Percentiles rank a stretch among this genome's conserved stretches.
These are phyloP conservation scores for Verasper variegatus DNA, from an alignment of 2,113 vertebrate species.

Conservation along the genomic window DNA sequence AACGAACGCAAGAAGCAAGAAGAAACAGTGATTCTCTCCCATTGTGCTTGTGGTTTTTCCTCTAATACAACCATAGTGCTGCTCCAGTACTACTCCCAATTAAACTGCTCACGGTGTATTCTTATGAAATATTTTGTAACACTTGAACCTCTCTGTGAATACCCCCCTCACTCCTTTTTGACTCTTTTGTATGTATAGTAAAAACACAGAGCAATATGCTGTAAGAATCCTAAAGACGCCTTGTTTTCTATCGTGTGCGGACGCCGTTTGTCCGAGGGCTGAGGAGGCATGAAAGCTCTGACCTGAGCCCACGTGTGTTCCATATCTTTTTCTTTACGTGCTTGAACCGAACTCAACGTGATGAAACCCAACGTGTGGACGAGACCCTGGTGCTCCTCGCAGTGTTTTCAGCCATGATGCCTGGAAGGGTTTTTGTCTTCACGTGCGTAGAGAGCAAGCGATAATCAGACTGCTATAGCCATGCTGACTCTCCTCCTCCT, in stretches of 20 bases:
- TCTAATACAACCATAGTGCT: slow-evolving; percentile 54
- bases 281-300: slow-evolving; percentile 28
- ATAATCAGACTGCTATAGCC: slow-evolving; percentile 52
- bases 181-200: slow-evolving; percentile 76
- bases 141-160: slow-evolving; percentile 64
- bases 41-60: slow-evolving; percentile 50
- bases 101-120: slow-evolving; percentile 51
- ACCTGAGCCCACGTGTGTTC: slow-evolving; percentile 5
- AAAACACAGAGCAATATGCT: slow-evolving; percentile 77
- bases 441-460: slow-evolving; percentile 47
- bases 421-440: slow-evolving; percentile 40
- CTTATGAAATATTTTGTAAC: slow-evolving; percentile 66
- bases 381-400: slow-evolving; percentile 54
- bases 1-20: slow-evolving; percentile 21
- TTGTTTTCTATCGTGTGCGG: slow-evolving; percentile 73
- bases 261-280: slow-evolving; percentile 43
- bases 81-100: slow-evolving; percentile 56
- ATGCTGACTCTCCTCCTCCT: slow-evolving; percentile 31
- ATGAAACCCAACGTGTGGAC: slow-evolving; percentile 30
- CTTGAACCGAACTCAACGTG: slow-evolving; percentile 26
- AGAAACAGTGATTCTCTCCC: slow-evolving; percentile 21
- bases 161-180: slow-evolving; percentile 42
- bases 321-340: slow-evolving; percentile 45
- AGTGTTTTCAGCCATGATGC: slow-evolving; percentile 8
- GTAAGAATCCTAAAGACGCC: slow-evolving; percentile 69